phyloP scores from a whole-genome alignment of 2,797 vertebrate species.

The Setipinna tenuifilis region DNA sequence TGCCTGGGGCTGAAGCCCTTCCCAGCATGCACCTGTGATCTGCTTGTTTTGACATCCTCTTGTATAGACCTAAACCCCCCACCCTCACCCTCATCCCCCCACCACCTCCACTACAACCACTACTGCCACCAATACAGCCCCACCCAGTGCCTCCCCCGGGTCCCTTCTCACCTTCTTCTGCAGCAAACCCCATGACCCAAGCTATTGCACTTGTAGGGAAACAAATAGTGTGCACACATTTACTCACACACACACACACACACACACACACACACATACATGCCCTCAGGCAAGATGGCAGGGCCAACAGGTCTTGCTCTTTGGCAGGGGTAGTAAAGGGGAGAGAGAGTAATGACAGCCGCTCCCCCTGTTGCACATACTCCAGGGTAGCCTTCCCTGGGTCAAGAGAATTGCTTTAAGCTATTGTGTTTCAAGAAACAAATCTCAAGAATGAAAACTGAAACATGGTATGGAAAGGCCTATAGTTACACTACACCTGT shows the following conservation, averaged over 20 bases:
- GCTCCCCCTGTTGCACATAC: not conserved
- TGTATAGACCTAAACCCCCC: not conserved
- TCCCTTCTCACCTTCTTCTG: not conserved
- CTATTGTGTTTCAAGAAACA: not conserved
- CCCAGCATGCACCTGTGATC: slow-evolving; percentile 28
- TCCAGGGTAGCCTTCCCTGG: not conserved
- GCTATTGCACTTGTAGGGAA: not conserved
- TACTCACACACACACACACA: slow-evolving; percentile 36
- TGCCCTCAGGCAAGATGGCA: not conserved
- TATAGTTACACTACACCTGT: not conserved
- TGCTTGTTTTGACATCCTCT: slow-evolving; percentile 6
- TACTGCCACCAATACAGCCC: not conserved
- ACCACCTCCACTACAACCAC: not conserved
- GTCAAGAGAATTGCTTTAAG: not conserved
- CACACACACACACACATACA: slow-evolving; percentile 4
- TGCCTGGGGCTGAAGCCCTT: not conserved
- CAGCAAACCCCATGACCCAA: not conserved
- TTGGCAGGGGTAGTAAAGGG: slow-evolving; percentile 35
- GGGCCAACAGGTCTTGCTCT: slow-evolving; percentile 33
- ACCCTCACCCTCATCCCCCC: not conserved
- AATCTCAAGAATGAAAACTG: not conserved
- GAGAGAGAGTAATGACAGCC: slow-evolving; percentile 35
- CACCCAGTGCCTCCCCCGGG: slow-evolving; percentile 29
- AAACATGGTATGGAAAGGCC: not conserved
- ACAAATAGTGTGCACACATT: not conserved